phyloP scores from a whole-genome alignment of 92 coral and sea anemone genomes.

The Anthopleura xanthogrammica region DNA sequence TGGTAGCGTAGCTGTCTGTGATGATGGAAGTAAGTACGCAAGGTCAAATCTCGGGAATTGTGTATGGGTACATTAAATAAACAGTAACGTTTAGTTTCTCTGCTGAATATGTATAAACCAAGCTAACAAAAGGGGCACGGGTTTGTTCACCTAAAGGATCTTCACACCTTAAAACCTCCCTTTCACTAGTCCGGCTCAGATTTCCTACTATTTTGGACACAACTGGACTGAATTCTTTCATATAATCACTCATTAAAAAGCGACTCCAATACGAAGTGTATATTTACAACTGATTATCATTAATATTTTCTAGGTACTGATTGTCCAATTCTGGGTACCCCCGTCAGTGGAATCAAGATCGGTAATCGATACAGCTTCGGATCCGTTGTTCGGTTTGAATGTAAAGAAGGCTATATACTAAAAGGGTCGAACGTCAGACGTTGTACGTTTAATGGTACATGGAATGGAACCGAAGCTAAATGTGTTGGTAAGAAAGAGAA shows the following conservation, averaged over 20 bases:
- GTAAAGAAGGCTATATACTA: slow-evolving; percentile 64
- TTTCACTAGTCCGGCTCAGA: too few relatives aligned
- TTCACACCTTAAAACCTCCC: too few relatives aligned
- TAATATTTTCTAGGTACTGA: slow-evolving; percentile 31
- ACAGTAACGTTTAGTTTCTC: too few relatives aligned
- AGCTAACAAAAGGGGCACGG: too few relatives aligned
- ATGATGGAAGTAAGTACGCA: slow-evolving; percentile 58
- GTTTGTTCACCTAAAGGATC: too few relatives aligned
- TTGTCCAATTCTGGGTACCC: slow-evolving; percentile 80
- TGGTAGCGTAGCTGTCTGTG: slow-evolving; percentile 70
- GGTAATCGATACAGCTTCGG: slow-evolving; percentile 64
- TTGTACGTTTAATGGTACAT: slow-evolving; percentile 53
- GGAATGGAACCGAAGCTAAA: slow-evolving; percentile 80
- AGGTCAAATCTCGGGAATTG: too few relatives aligned
- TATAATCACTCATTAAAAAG: background rate
- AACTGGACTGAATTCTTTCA: too few relatives aligned
- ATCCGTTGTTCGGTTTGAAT: slow-evolving; percentile 51
- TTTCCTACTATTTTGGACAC: too few relatives aligned
- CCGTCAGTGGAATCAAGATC: slow-evolving; percentile 63
- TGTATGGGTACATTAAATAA: too few relatives aligned
- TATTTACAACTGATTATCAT: background rate
- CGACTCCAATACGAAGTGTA: too few relatives aligned
- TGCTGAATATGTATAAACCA: too few relatives aligned
- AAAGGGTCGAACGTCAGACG: slow-evolving; percentile 62
- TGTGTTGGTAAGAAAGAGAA: slow-evolving; percentile 60